phyloP scores from a whole-genome alignment of 2,888 invertebrate species.

The Aelia acuminata region DNA sequence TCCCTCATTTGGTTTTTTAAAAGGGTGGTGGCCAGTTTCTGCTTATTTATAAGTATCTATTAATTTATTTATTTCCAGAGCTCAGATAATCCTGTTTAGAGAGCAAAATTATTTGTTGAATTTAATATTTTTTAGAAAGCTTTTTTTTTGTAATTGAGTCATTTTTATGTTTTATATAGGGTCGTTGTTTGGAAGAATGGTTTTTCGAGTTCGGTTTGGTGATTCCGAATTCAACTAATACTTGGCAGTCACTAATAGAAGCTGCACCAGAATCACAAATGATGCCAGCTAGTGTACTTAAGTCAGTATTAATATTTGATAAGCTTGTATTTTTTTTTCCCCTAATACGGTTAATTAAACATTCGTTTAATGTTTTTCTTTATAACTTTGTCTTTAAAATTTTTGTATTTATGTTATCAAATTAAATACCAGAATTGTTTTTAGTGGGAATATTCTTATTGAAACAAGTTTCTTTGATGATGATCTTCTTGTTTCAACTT shows the following conservation, averaged over 20 bases:
- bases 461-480: constrained; percentile 98
- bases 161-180: constrained; percentile 72
- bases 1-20: no score
- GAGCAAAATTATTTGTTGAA: neutral
- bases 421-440: constrained; percentile 68
- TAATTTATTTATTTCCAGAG: no score
- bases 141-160: neutral
- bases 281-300: constrained; percentile 99
- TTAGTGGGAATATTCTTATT: constrained; percentile 94
- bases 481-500: constrained; percentile 93
- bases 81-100: no score
- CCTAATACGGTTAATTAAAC: neutral
- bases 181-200: constrained; percentile 97
- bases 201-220: constrained; percentile 99
- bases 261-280: constrained; percentile 99
- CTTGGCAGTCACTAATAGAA: constrained; percentile 98
- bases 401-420: neutral
- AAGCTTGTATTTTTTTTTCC: neutral
- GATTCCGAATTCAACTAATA: constrained; percentile 97
- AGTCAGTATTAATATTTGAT: constrained; percentile 72
- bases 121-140: neutral
- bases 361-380: neutral
- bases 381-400: neutral
- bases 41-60: no score
- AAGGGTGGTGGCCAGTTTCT: no score